A percentile compares a stretch with the other conserved stretches of the same genome.
Conservation (phyloP, 2,113 vertebrate genomes). For the Scopus umbretta region DNA sequence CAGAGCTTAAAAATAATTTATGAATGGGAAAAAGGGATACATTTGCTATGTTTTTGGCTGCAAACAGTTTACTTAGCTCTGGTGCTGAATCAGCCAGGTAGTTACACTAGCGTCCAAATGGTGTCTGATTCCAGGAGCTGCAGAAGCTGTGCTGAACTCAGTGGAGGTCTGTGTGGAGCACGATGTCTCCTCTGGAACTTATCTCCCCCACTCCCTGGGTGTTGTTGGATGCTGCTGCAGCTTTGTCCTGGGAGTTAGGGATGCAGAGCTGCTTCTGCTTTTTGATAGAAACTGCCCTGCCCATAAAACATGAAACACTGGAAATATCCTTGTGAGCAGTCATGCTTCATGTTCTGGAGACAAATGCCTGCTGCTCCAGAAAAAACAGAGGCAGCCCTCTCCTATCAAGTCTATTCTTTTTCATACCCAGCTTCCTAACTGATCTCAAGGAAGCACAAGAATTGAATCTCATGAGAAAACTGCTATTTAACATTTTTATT, state of each 20-base stretch:
- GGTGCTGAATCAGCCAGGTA: not conserved
- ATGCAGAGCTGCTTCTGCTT: not conserved
- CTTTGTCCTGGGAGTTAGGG: slow-evolving; percentile 5
- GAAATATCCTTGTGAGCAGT: slow-evolving; percentile 10
- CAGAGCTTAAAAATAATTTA: not conserved
- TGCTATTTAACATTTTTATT: not conserved
- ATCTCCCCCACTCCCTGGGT: not conserved
- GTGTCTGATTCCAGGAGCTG: not conserved
- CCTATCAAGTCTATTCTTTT: not conserved
- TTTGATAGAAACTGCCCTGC: not conserved
- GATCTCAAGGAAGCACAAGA: not conserved
- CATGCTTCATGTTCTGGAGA: slow-evolving; percentile 9
- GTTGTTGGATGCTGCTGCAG: not conserved
- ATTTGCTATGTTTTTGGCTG: not conserved
- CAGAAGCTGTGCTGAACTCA: not conserved
- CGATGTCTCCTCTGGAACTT: not conserved
- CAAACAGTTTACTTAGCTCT: not conserved
- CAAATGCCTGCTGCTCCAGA: slow-evolving; percentile 30
- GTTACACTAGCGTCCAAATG: not conserved
- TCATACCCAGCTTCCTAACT: not conserved
- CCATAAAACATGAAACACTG: not conserved
- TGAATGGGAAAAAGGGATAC: not conserved
- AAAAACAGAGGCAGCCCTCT: slow-evolving; percentile 30
- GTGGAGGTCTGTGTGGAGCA: not conserved
- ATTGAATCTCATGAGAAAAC: not conserved